A percentile compares a stretch with the other conserved stretches of the same genome.
Evolutionary conservation across 2,888 invertebrate species (phyloP).

Genomic region (Autographa pulchrina): DNA sequence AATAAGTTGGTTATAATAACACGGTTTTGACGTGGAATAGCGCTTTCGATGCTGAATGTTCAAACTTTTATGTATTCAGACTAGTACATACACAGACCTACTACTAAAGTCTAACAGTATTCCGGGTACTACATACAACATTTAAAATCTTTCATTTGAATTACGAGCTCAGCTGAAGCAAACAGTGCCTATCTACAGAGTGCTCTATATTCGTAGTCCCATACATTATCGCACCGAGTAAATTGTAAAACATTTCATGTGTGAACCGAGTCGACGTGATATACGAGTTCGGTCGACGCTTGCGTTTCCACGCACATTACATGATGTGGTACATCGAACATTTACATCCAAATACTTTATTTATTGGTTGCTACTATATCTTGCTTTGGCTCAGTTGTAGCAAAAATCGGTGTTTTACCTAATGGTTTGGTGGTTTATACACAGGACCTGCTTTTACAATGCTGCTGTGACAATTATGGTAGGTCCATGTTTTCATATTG

Average conservation of each 20-base stretch:
- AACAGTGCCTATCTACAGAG: constrained; percentile 11
- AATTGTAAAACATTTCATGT: constrained; percentile 74
- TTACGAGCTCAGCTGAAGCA: constrained; percentile 22
- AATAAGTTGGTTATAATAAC: no score
- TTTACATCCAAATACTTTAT: constrained; percentile 58
- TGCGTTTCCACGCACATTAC: constrained; percentile 58
- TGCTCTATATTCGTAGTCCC: constrained; percentile 28
- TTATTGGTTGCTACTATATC: constrained; percentile 37
- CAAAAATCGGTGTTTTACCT: background rate
- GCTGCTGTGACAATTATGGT: no score
- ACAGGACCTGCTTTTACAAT: background rate
- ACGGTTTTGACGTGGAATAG: no score
- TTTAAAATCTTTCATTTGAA: constrained; percentile 29
- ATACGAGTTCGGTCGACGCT: constrained; percentile 50
- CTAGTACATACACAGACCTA: no score
- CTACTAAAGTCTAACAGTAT: no score
- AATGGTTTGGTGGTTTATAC: background rate
- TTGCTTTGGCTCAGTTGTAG: background rate
- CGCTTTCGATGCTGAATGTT: no score
- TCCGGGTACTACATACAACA: constrained; percentile 18
- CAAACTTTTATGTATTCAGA: no score
- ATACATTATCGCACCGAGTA: constrained; percentile 62
- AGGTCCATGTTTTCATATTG: no score
- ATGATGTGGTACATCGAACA: constrained; percentile 61
- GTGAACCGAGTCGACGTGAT: constrained; percentile 67